Conservation (phyloP, 2,797 vertebrate species). For the Cirrhinus mrigala region DNA sequence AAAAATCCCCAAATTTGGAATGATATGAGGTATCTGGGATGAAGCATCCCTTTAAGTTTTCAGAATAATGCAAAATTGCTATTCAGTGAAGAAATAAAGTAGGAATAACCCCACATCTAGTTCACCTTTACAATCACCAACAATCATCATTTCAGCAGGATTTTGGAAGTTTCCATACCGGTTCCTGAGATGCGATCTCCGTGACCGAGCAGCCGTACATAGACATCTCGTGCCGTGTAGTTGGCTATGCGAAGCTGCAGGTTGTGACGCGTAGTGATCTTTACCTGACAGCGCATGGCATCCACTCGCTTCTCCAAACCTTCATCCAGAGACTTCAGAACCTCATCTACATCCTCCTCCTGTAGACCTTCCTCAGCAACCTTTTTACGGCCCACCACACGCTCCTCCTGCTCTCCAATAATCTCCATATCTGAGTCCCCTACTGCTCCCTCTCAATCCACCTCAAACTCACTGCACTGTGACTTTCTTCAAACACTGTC, state of each 20-base stretch:
- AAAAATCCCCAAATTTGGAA: not conserved
- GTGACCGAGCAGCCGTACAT: slow-evolving; percentile 88
- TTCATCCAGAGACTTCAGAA: slow-evolving; percentile 29
- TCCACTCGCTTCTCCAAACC: slow-evolving; percentile 66
- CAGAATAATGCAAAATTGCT: not conserved
- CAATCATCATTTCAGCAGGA: not conserved
- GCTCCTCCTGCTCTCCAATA: slow-evolving; percentile 7
- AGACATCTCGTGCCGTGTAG: slow-evolving; percentile 89
- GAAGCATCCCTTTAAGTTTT: not conserved
- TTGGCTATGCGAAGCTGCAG: slow-evolving; percentile 92
- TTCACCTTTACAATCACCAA: not conserved
- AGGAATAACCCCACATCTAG: not conserved
- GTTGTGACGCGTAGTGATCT: slow-evolving; percentile 89
- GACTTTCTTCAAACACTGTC: slow-evolving; percentile 44
- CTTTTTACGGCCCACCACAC: slow-evolving; percentile 63
- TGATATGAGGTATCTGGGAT: too few species aligned
- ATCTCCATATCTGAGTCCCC: slow-evolving; percentile 42
- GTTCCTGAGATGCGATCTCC: slow-evolving; percentile 83
- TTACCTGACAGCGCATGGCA: slow-evolving; percentile 92
- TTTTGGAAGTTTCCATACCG: slow-evolving; percentile 51
- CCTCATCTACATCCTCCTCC: slow-evolving; percentile 59
- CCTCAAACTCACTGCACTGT: slow-evolving; percentile 50
- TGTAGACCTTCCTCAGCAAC: slow-evolving; percentile 35
- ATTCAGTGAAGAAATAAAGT: not conserved
- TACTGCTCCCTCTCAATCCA: not conserved